A percentile compares a stretch with the other conserved stretches of the same genome.
These are phyloP conservation scores for Pseudopodoces humilis DNA, from an alignment of 2,113 vertebrate genomes.

Conservation along the genomic window DNA sequence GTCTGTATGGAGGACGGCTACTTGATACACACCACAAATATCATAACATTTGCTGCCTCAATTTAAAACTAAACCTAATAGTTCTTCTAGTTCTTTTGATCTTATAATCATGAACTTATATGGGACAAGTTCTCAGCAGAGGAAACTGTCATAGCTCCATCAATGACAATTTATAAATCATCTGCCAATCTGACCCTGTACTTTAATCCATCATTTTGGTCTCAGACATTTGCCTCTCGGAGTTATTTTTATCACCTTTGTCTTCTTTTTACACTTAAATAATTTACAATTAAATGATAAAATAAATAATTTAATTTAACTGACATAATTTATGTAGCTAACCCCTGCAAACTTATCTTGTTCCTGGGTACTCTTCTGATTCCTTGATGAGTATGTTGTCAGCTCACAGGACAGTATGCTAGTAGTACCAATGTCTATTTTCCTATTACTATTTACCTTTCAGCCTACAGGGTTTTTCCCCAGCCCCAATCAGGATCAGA, in stretches of 20 bases:
- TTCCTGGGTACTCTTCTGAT: not conserved
- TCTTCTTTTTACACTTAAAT: not conserved
- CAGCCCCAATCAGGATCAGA: not conserved
- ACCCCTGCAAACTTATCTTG: not conserved
- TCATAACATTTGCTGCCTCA: not conserved
- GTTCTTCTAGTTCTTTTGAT: not conserved
- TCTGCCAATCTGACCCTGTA: not conserved
- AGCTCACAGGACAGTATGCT: not conserved
- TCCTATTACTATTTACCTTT: not conserved
- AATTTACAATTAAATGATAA: not conserved
- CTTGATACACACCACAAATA: not conserved
- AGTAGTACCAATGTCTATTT: not conserved
- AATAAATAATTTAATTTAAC: not conserved
- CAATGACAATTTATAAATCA: not conserved
- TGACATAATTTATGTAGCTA: not conserved
- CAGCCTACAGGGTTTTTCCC: not conserved
- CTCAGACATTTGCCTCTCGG: not conserved
- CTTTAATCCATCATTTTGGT: not conserved
- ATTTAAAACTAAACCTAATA: not conserved
- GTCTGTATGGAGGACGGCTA: not conserved
- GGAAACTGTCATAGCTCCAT: not conserved
- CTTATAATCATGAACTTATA: not conserved
- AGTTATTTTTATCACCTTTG: not conserved
- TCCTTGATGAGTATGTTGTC: not conserved
- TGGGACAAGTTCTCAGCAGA: not conserved